Evolutionary conservation across 2,797 vertebrate species (phyloP).

Genomic region (Pelodytes ibericus): DNA sequence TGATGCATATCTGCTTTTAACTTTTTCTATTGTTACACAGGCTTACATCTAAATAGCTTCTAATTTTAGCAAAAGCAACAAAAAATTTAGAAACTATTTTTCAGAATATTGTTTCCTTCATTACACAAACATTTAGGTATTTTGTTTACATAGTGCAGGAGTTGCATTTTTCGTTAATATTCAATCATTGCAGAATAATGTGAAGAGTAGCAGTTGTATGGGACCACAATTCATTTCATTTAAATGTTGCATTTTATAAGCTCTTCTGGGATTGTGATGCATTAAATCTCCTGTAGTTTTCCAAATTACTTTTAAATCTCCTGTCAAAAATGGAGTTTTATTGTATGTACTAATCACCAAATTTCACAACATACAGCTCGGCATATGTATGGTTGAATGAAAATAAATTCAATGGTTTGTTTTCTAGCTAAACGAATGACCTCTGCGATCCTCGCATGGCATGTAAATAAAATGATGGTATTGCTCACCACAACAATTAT

Average conservation of each 20-base stretch:
- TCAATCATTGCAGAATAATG: slow-evolving; percentile 16
- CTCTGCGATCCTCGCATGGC: background rate
- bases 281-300: slow-evolving; percentile 44
- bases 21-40: no score
- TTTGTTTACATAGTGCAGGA: background rate
- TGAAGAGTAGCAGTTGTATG: slow-evolving; percentile 25
- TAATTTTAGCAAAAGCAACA: no score
- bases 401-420: slow-evolving; percentile 18
- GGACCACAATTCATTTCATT: slow-evolving; percentile 42
- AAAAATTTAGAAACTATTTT: background rate
- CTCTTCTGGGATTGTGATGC: slow-evolving; percentile 30
- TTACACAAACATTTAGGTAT: no score
- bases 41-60: no score
- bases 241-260: slow-evolving; percentile 35
- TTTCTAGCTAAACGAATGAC: slow-evolving; percentile 13
- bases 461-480: no score
- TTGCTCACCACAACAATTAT: background rate
- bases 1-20: no score
- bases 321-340: slow-evolving; percentile 44
- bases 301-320: slow-evolving; percentile 47
- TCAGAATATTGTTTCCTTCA: background rate
- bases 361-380: slow-evolving; percentile 2
- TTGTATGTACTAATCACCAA: slow-evolving; percentile 30
- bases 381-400: slow-evolving; percentile 4
- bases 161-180: slow-evolving; percentile 21